A percentile compares a stretch with the other conserved stretches of the same genome.
phyloP scores from a whole-genome alignment of 2,113 vertebrate species.

The Danionella cerebrum region DNA sequence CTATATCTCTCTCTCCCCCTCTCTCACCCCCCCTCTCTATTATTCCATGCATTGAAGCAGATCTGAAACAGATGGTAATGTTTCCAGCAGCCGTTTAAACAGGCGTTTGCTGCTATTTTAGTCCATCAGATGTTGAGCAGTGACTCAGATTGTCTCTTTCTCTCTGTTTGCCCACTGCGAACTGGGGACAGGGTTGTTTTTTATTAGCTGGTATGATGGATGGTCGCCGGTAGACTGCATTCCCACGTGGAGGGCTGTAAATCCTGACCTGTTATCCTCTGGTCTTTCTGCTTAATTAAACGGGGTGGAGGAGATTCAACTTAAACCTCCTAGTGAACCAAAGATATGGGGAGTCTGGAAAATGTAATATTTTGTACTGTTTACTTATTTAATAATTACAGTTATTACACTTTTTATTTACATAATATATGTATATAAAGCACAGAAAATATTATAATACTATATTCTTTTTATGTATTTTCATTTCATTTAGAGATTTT shows the following conservation, averaged over 20 bases:
- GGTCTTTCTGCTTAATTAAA: not conserved
- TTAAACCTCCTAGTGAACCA: not conserved
- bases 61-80: conserved; percentile 16
- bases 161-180: not conserved
- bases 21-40: no score
- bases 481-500: not conserved
- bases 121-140: conserved; percentile 4
- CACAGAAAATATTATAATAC: no score
- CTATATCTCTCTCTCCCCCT: no score
- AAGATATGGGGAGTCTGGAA: not conserved
- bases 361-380: not conserved
- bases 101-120: conserved; percentile 12
- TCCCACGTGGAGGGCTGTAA: conserved; percentile 1
- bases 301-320: not conserved
- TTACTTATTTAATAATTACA: no score
- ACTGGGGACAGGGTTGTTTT: not conserved
- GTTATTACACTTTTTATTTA: no score
- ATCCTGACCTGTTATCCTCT: not conserved
- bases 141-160: not conserved
- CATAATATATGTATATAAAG: no score
- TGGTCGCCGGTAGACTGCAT: not conserved
- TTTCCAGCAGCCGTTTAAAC: not conserved
- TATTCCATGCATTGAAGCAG: not conserved
- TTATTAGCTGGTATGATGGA: not conserved
- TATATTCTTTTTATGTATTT: not conserved